phyloP scores from a whole-genome alignment of 1,140 invertebrate genomes.

The Tribolium castaneum region DNA sequence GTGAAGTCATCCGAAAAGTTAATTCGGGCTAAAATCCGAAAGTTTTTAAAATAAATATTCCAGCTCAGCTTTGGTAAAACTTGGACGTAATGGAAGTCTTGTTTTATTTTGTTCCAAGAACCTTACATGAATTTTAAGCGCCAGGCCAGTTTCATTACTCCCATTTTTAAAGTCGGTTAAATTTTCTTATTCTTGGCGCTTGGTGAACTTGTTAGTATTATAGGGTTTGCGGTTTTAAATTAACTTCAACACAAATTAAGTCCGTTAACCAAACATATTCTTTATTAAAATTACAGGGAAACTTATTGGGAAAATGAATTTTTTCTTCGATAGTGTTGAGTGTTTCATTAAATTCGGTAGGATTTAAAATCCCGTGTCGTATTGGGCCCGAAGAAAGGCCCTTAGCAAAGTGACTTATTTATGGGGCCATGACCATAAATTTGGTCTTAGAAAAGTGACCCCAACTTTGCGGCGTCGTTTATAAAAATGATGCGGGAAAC shows the following conservation, averaged over 20 bases:
- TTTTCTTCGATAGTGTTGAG: background rate
- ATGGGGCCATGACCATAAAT: constrained; percentile 25
- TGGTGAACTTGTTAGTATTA: constrained; percentile 28
- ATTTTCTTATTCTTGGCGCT: constrained; percentile 1
- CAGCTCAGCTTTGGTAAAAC: background rate
- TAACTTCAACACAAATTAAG: constrained; percentile 26
- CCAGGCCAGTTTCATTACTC: background rate
- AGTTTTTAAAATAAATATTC: background rate
- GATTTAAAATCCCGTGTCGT: background rate
- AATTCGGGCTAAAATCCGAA: too few species aligned
- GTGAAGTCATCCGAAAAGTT: too few species aligned
- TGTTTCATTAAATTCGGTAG: background rate
- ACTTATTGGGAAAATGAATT: background rate
- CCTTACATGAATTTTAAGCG: background rate
- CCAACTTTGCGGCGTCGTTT: constrained; percentile 28
- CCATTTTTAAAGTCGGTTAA: constrained; percentile 16
- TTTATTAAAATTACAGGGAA: constrained; percentile 26
- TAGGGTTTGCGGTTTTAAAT: constrained; percentile 15
- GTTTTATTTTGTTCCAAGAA: background rate
- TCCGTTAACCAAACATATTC: constrained; percentile 16
- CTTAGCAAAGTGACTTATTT: constrained; percentile 16
- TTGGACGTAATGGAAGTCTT: background rate
- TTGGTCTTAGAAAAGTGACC: constrained; percentile 16
- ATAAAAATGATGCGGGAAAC: constrained; percentile 35
- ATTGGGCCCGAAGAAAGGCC: constrained; percentile 7